Evolutionary conservation across 2,888 invertebrate species (phyloP).

Genomic region (Phania funesta): DNA sequence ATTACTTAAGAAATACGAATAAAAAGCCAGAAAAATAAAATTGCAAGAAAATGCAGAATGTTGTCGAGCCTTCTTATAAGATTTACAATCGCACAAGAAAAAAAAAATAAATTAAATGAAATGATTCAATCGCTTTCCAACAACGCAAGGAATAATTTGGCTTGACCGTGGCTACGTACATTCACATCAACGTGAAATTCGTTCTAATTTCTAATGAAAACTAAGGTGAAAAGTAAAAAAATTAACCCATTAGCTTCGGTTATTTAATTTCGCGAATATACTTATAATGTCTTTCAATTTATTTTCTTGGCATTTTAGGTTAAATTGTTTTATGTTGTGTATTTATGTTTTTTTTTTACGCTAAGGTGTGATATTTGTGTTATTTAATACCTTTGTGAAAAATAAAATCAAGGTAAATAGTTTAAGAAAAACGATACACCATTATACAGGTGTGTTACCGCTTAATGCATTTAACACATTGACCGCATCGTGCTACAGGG

Average conservation of each 20-base stretch:
- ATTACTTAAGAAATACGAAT: no score
- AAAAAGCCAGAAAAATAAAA: no score
- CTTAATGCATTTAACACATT: background rate
- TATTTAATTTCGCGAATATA: background rate
- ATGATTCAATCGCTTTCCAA: conserved; percentile 46
- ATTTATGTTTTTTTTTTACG: conserved; percentile 11
- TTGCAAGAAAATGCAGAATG: no score
- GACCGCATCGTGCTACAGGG: no score
- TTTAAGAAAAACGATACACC: background rate
- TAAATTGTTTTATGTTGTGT: conserved; percentile 42
- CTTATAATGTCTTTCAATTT: background rate
- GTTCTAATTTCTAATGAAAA: conserved; percentile 31
- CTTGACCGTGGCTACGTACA: conserved; percentile 37
- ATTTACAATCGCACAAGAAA: background rate
- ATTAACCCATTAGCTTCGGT: conserved; percentile 54
- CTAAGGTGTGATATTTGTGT: background rate
- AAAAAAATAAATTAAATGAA: conserved; percentile 27
- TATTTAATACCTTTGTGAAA: conserved; percentile 51
- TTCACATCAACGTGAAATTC: conserved; percentile 61
- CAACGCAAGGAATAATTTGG: background rate
- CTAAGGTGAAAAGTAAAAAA: conserved; percentile 45
- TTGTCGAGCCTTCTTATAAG: conserved; percentile 35
- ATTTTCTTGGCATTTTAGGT: conserved; percentile 15
- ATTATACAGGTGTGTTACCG: background rate
- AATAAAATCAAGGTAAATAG: conserved; percentile 54